These are phyloP conservation scores for Anguilla anguilla DNA, from an alignment of 2,797 vertebrate genomes.

Conservation along the genomic window DNA sequence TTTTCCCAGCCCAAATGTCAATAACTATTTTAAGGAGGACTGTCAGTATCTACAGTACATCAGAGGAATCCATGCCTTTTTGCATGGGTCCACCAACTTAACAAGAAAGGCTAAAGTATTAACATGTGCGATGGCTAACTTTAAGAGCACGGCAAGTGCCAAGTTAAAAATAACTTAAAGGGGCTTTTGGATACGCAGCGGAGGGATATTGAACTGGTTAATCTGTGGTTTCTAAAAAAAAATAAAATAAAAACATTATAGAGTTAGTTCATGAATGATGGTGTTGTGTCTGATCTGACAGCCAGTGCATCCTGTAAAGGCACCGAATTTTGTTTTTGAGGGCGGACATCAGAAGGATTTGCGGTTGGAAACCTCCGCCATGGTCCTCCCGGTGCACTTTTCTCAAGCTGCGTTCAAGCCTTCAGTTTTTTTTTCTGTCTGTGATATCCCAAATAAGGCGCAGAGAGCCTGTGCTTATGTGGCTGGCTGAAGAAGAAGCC, in stretches of 20 bases:
- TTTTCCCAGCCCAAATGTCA: conserved; percentile 8
- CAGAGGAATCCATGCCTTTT: neutral
- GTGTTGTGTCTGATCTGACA: neutral
- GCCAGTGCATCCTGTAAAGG: neutral
- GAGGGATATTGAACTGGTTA: neutral
- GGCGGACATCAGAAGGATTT: neutral
- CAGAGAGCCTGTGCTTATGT: neutral
- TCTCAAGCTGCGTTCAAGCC: neutral
- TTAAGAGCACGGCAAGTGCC: neutral
- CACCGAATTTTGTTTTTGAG: neutral
- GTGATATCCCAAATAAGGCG: conserved; percentile 63
- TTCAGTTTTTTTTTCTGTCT: conserved; percentile 34
- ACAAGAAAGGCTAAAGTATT: neutral
- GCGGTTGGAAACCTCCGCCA: neutral
- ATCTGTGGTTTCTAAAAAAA: neutral
- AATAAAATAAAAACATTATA: neutral
- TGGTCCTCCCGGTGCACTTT: neutral
- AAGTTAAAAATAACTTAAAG: neutral
- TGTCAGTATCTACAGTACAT: too few relatives aligned
- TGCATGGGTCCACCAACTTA: neutral
- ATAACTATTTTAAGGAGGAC: neutral
- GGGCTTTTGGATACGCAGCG: neutral
- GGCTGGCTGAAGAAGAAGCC: neutral
- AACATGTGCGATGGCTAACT: neutral
- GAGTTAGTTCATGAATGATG: too few relatives aligned